phyloP scores from a whole-genome alignment of 2,113 vertebrate species.

The Pseudonaja textilis region DNA sequence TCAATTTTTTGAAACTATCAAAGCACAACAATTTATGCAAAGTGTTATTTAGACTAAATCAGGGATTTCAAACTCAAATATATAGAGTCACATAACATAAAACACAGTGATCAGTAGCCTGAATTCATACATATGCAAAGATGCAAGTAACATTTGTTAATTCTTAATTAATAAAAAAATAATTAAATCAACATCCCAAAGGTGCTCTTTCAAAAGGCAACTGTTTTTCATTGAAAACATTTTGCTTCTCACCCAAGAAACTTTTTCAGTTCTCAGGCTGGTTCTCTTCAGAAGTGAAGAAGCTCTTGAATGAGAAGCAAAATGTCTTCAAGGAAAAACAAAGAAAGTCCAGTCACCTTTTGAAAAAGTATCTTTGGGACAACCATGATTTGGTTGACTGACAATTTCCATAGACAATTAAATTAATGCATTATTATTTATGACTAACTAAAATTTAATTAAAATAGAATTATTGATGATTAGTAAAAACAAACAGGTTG shows the following conservation, averaged over 20 bases:
- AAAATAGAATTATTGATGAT: not conserved
- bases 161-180: not conserved
- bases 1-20: not conserved
- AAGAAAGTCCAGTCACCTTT: not conserved
- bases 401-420: not conserved
- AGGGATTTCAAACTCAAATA: not conserved
- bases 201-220: too few relatives aligned
- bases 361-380: not conserved
- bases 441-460: not conserved
- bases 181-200: not conserved
- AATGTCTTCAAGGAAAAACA: not conserved
- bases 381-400: not conserved
- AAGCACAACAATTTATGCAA: slow-evolving; percentile 20
- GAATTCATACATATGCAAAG: not conserved
- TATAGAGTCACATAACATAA: not conserved
- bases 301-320: not conserved
- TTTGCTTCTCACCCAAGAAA: not conserved
- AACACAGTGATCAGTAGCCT: not conserved
- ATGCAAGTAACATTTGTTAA: not conserved
- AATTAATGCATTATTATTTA: not conserved
- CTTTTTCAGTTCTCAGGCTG: not conserved
- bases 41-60: not conserved
- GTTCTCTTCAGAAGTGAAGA: not conserved
- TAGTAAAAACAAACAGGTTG: not conserved
- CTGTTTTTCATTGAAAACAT: not conserved